Conservation (phyloP, 2,888 invertebrate genomes). For the Eristalinus sepulchralis region DNA sequence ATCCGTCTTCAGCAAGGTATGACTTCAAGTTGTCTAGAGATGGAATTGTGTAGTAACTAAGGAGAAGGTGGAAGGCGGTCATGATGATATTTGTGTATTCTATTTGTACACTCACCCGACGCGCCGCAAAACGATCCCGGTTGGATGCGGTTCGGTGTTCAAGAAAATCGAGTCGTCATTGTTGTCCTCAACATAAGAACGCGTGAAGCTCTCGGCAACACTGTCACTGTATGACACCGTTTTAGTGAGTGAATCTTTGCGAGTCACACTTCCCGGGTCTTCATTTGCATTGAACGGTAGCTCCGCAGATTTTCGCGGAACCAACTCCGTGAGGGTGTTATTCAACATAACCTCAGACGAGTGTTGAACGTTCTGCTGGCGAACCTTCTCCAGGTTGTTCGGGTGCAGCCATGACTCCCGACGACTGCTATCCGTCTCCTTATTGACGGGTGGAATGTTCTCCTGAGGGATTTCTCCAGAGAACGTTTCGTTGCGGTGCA, state of each 20-base stretch:
- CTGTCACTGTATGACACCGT: slow-evolving; percentile 73
- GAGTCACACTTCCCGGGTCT: slow-evolving; percentile 72
- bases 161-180: slow-evolving; percentile 55
- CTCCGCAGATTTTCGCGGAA: slow-evolving; percentile 78
- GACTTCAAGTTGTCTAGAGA: slow-evolving; percentile 89
- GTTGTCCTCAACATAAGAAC: slow-evolving; percentile 75
- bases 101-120: slow-evolving; percentile 82
- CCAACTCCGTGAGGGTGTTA: slow-evolving; percentile 78
- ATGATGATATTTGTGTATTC: neutral
- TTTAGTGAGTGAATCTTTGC: slow-evolving; percentile 66
- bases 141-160: slow-evolving; percentile 83
- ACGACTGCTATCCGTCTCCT: slow-evolving; percentile 74
- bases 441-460: slow-evolving; percentile 53
- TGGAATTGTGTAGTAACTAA: slow-evolving; percentile 93
- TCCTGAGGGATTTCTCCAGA: slow-evolving; percentile 72
- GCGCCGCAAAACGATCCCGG: slow-evolving; percentile 89
- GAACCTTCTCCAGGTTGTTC: slow-evolving; percentile 78
- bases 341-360: slow-evolving; percentile 74
- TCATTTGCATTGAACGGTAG: slow-evolving; percentile 75
- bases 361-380: slow-evolving; percentile 76
- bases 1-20: slow-evolving; percentile 87
- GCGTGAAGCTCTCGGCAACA: slow-evolving; percentile 76
- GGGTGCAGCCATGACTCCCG: slow-evolving; percentile 80
- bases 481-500: slow-evolving; percentile 73
- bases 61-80: neutral